phyloP scores from a whole-genome alignment of 2,113 vertebrate species.

The Odontesthes bonariensis region DNA sequence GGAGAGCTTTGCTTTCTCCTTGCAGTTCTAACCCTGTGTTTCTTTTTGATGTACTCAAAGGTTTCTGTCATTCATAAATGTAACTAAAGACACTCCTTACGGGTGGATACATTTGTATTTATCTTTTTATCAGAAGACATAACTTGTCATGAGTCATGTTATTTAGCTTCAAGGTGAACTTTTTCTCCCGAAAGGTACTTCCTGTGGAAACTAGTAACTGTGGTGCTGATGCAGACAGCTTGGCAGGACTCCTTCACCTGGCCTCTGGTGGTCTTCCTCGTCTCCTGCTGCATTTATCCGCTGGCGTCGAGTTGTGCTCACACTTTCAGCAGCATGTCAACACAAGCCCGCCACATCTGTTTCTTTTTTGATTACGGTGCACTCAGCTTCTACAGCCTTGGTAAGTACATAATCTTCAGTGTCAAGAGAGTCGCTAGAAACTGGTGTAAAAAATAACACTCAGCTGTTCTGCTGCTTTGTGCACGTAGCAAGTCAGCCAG shows the following conservation, averaged over 20 bases:
- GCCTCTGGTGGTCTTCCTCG: constrained; percentile 86
- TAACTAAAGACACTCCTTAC: not conserved
- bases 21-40: too few species aligned
- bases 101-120: too few species aligned
- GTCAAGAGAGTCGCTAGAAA: not conserved
- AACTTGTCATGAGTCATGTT: not conserved
- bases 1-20: too few species aligned
- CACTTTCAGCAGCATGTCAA: constrained; percentile 89
- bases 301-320: constrained; percentile 90
- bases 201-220: constrained; percentile 82
- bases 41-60: too few species aligned
- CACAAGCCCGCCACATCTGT: constrained; percentile 84
- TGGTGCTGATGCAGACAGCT: constrained; percentile 73
- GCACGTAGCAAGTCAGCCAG: too few species aligned
- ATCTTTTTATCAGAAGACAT: too few species aligned
- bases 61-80: too few species aligned
- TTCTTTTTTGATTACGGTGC: constrained; percentile 91
- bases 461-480: not conserved
- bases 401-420: constrained; percentile 66
- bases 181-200: constrained; percentile 85
- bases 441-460: not conserved
- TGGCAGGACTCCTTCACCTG: constrained; percentile 81
- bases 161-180: not conserved
- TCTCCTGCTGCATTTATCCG: constrained; percentile 87
- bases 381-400: constrained; percentile 87